Conservation (phyloP, 2,797 vertebrate genomes). For the Selene dorsalis region DNA sequence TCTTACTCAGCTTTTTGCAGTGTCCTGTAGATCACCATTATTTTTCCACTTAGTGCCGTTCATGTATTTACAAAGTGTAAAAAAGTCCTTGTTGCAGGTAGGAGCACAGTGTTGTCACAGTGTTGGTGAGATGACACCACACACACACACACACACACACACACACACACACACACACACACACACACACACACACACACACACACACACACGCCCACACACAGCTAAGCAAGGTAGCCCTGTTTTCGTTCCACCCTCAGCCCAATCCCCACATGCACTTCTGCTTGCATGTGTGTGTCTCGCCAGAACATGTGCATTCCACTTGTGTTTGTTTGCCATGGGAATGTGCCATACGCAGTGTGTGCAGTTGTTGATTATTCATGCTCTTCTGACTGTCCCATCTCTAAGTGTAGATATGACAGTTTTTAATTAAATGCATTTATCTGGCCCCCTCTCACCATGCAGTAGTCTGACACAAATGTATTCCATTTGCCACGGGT, state of each 20-base stretch:
- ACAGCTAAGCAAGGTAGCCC: slow-evolving; percentile 20
- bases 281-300: slow-evolving; percentile 27
- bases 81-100: slow-evolving; percentile 51
- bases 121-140: background rate
- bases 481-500: slow-evolving; percentile 82
- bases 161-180: too few relatives aligned
- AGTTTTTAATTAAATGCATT: slow-evolving; percentile 89
- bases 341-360: slow-evolving; percentile 14
- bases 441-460: slow-evolving; percentile 78
- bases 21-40: slow-evolving; percentile 14
- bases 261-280: slow-evolving; percentile 10
- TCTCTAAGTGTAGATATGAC: slow-evolving; percentile 86
- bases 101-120: slow-evolving; percentile 3
- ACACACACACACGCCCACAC: slow-evolving; percentile 16
- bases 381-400: slow-evolving; percentile 74
- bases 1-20: slow-evolving; percentile 42
- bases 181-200: too few relatives aligned
- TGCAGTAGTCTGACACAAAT: slow-evolving; percentile 81
- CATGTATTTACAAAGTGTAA: slow-evolving; percentile 29
- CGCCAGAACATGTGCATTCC: background rate
- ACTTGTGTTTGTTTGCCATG: slow-evolving; percentile 21
- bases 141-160: too few relatives aligned
- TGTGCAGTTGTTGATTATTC: slow-evolving; percentile 81
- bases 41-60: slow-evolving; percentile 43
- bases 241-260: slow-evolving; percentile 35